phyloP scores from a whole-genome alignment of 2,113 vertebrate genomes.

The Noturus placidus region DNA sequence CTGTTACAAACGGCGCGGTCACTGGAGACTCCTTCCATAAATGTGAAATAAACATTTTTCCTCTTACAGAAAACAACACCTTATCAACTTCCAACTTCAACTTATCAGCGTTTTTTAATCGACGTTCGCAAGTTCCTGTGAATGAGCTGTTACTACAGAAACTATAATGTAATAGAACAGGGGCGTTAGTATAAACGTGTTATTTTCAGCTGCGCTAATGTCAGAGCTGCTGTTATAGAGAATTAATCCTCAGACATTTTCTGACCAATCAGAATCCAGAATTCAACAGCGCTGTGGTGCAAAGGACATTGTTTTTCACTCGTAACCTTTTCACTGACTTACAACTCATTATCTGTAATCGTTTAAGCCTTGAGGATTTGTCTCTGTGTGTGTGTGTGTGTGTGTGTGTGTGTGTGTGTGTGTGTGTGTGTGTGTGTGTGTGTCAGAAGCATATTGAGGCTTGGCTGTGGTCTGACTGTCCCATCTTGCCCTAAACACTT shows the following conservation, averaged over 20 bases:
- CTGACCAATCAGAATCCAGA: not conserved
- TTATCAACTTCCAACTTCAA: not conserved
- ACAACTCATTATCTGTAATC: conserved; percentile 10
- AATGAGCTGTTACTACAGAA: not conserved
- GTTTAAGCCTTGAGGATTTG: not conserved
- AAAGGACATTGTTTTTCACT: not conserved
- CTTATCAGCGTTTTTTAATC: not conserved
- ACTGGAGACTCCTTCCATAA: not conserved
- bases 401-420: conserved; percentile 6
- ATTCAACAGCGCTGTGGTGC: not conserved
- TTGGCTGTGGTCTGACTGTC: not conserved
- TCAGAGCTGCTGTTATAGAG: not conserved
- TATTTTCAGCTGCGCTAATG: not conserved
- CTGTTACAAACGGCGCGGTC: not conserved
- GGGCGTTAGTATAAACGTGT: not conserved
- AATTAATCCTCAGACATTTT: not conserved
- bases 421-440: not conserved
- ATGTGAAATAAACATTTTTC: not conserved
- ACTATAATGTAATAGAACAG: not conserved
- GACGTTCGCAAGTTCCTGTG: not conserved
- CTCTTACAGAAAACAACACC: not conserved
- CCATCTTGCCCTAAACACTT: conserved; percentile 6
- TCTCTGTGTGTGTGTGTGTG: not conserved
- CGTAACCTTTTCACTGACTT: not conserved
- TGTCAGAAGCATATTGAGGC: not conserved